Conservation (phyloP, 2,888 invertebrate species). For the Lasioglossum figueresi region DNA sequence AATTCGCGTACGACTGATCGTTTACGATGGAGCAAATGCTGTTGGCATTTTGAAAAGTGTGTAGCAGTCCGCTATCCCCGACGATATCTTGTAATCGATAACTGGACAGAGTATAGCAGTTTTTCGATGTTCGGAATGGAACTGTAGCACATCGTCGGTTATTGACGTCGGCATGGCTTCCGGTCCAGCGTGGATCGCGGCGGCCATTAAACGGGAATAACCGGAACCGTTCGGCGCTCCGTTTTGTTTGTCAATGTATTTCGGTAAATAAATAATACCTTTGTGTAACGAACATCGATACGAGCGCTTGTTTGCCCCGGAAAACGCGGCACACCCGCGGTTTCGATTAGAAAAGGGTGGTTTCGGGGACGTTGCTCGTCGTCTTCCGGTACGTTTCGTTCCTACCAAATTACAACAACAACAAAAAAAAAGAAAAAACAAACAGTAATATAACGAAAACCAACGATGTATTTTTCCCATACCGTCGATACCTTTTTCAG, state of each 20-base stretch:
- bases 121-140: background rate
- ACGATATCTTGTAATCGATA: conserved; percentile 1
- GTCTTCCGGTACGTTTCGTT: background rate
- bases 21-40: background rate
- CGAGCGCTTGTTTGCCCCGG: background rate
- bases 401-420: background rate
- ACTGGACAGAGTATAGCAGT: background rate
- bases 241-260: conserved; percentile 28
- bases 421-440: background rate
- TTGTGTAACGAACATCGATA: conserved; percentile 16
- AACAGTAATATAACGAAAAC: background rate
- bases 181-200: conserved; percentile 2
- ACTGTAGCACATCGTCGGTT: background rate
- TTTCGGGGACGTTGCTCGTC: background rate
- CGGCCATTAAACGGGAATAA: conserved; percentile 23
- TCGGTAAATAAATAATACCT: conserved; percentile 21
- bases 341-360: conserved; percentile 2
- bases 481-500: background rate
- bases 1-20: no score
- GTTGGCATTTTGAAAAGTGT: background rate
- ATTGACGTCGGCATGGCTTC: conserved; percentile 23
- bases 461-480: background rate
- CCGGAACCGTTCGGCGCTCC: conserved; percentile 10
- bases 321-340: background rate
- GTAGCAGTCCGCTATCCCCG: background rate